Evolutionary conservation across 2,113 vertebrate genomes (phyloP), one percentile per base, ranked within the genome.

Genomic region (Chloropsis hardwickii): DNA sequence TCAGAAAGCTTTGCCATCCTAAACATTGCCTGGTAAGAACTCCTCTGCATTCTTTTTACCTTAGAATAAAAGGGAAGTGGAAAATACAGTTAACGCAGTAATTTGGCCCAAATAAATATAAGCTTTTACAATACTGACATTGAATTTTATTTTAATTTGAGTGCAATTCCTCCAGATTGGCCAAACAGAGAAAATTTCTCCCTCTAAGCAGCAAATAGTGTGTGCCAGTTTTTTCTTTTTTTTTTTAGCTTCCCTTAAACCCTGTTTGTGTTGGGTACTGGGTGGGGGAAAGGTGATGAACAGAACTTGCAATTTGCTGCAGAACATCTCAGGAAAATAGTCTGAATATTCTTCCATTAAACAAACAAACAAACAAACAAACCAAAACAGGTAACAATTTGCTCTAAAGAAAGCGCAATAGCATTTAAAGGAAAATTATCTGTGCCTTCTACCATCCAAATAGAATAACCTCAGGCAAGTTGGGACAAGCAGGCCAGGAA

Each of bases 1-100:
- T 82, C 77, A 96, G 80, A 93, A 94, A 85, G 56, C 56, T 78
- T 61, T 96, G 90, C 91, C 78, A 88, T 90, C 74, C n/a, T 93
- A 95, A 93, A 93, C 82, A 74, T 76, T 90, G 71, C 51, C 64
- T 81, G 60, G 71, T 81, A 92, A 92, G 79, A 92, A 51, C 39
- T 70, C 47, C 28, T 92, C 39, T 73, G 58, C 1, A 0, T 69
- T 88, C 57, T 90, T 95, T 86, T 84, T n/a, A 91, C 57, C 37
- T 47, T 62, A 74, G 35, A 10, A 83, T 77, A 78, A 87, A 87
- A 72, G 10, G 14, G n/a, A 95, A 80, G 50, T 85, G 90, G 92
- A 91, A 96, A 96, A 92, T 78, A 85, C 44, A 81, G 67, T 93
- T 60, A 91, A 66, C 83, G 71, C 67, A 88, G 40, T 86, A 66